phyloP scores from a whole-genome alignment of 2,797 vertebrate genomes.

The Enteromius fasciolatus region DNA sequence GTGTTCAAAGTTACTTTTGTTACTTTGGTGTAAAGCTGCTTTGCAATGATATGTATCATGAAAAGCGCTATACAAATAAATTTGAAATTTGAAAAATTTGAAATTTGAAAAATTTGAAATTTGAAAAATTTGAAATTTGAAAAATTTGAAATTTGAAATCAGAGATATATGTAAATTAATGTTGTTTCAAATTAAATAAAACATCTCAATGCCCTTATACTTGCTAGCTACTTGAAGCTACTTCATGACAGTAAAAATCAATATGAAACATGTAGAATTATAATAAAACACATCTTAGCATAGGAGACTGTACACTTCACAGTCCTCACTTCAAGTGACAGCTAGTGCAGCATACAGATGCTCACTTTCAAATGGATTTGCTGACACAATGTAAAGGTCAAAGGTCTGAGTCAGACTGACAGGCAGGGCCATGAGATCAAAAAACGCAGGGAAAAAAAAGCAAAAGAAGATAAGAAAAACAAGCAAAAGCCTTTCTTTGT shows the following conservation, averaged over 20 bases:
- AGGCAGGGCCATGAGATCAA: conserved; percentile 12
- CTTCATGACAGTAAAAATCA: not conserved
- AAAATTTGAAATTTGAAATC: no score
- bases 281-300: not conserved
- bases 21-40: no score
- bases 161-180: not conserved
- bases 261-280: not conserved
- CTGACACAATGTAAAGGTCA: conserved; percentile 25
- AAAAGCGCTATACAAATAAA: no score
- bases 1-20: no score
- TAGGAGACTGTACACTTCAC: conserved; percentile 5
- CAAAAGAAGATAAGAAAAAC: not conserved
- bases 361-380: conserved; percentile 19
- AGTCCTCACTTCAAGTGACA: conserved; percentile 16
- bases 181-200: not conserved
- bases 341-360: conserved; percentile 4
- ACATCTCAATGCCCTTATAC: not conserved
- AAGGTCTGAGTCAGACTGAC: conserved; percentile 26
- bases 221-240: not conserved
- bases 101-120: no score
- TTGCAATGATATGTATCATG: no score
- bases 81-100: no score
- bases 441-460: not conserved
- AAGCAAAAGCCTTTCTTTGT: conserved; percentile 14
- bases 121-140: no score